A percentile compares a stretch with the other conserved stretches of the same genome.
These are phyloP conservation scores for Clytia hemisphaerica DNA, from an alignment of 30 jellyfish, hydroid and myxozoan species.

Conservation along the genomic window DNA sequence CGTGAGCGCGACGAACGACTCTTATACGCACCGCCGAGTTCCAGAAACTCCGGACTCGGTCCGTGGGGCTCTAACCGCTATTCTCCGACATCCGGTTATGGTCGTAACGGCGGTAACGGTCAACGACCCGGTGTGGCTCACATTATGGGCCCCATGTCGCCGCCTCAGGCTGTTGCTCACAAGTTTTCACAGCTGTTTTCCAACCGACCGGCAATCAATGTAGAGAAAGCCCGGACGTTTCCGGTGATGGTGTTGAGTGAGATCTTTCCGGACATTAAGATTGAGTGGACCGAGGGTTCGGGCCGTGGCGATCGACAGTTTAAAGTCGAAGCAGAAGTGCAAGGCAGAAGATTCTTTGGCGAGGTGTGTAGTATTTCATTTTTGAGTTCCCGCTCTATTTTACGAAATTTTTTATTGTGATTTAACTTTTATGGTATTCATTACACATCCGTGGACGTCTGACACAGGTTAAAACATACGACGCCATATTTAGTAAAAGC, in stretches of 20 bases:
- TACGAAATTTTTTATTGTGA: too few relatives aligned
- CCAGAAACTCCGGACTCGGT: neutral
- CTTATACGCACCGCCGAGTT: slow-evolving; percentile 20
- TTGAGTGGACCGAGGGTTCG: slow-evolving; percentile 49
- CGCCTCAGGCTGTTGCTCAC: slow-evolving; percentile 12
- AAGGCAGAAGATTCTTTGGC: slow-evolving; percentile 56
- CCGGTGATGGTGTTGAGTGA: slow-evolving; percentile 79
- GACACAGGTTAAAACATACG: too few relatives aligned
- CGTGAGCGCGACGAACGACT: slow-evolving; percentile 15
- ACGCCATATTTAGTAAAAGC: too few relatives aligned
- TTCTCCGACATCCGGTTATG: too few relatives aligned
- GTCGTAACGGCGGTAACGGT: too few relatives aligned
- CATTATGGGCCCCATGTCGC: slow-evolving; percentile 6
- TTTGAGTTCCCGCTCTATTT: too few relatives aligned
- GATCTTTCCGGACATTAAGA: slow-evolving; percentile 52
- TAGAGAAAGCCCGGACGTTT: slow-evolving; percentile 49
- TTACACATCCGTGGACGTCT: too few relatives aligned
- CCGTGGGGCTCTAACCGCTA: too few relatives aligned
- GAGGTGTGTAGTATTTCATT: slow-evolving; percentile 4
- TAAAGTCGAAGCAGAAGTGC: slow-evolving; percentile 40
- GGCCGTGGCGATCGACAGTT: slow-evolving; percentile 46
- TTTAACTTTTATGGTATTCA: too few relatives aligned
- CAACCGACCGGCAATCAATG: slow-evolving; percentile 28
- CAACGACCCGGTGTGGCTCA: too few relatives aligned
- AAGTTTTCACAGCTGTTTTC: slow-evolving; percentile 27